Conservation (phyloP, 1,140 invertebrate species). For the Ceratina calcarata region DNA sequence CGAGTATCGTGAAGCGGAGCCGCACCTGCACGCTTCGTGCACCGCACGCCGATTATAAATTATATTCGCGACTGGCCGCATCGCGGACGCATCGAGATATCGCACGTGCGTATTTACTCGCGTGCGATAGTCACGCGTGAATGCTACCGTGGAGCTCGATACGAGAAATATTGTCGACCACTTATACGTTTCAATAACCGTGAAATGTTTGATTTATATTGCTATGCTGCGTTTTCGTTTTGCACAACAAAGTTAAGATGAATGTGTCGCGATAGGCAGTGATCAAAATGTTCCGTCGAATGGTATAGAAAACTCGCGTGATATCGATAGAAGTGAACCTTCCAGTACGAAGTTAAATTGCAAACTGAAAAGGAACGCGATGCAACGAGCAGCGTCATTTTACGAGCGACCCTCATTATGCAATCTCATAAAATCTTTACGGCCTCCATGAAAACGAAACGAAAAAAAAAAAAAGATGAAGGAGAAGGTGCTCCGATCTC, state of each 20-base stretch:
- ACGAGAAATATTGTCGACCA: background rate
- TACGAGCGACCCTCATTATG: conserved; percentile 3
- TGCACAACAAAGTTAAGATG: no score
- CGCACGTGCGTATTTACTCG: background rate
- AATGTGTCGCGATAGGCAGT: no score
- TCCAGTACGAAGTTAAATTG: no score
- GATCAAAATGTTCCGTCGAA: no score
- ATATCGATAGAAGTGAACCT: no score
- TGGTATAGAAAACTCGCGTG: no score
- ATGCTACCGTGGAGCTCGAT: background rate
- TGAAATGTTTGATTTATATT: no score
- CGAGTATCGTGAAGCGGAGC: conserved; percentile 20
- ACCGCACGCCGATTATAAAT: conserved; percentile 31
- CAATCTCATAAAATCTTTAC: conserved; percentile 16
- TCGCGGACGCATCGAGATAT: conserved; percentile 5
- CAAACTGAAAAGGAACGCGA: background rate
- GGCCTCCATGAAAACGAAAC: background rate
- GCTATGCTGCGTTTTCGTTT: no score
- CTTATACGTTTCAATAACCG: no score
- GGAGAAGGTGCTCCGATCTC: background rate
- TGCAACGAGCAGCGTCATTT: background rate
- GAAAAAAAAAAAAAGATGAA: no score
- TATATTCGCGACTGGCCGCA: conserved; percentile 23
- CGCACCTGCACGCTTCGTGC: no score
- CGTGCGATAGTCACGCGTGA: background rate